Conservation (phyloP, 1,140 invertebrate species). For the Apis florea region DNA sequence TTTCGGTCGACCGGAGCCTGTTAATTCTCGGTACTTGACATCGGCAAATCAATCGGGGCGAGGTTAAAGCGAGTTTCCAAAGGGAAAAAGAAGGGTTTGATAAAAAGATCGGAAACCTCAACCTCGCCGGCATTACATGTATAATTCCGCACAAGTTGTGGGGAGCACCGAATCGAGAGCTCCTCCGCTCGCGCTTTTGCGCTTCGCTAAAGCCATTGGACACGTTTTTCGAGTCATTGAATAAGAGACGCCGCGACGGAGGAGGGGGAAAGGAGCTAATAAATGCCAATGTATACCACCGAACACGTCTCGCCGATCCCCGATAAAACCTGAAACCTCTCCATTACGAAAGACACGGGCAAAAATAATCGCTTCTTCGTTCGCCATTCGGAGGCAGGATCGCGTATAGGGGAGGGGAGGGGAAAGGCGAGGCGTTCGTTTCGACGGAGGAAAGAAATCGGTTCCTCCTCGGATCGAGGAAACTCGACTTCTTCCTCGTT, state of each 20-base stretch:
- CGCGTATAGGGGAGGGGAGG: conserved; percentile 1
- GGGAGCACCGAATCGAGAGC: not conserved
- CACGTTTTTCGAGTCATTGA: conserved; percentile 19
- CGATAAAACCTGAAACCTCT: conserved; percentile 44
- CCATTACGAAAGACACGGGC: conserved; percentile 37
- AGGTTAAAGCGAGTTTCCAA: too few species aligned
- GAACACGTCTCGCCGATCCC: conserved; percentile 22
- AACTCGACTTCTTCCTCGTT: not conserved
- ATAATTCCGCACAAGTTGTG: not conserved
- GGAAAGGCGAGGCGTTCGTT: too few species aligned
- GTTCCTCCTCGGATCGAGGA: not conserved
- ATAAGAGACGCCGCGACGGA: not conserved
- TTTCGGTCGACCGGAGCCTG: too few species aligned
- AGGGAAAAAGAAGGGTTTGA: too few species aligned
- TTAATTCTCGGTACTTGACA: too few species aligned
- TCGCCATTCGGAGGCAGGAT: conserved; percentile 21
- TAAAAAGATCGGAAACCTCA: not conserved
- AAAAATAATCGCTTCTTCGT: conserved; percentile 19
- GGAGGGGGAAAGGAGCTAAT: not conserved
- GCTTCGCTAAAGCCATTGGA: conserved; percentile 7
- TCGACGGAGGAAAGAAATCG: conserved; percentile 11
- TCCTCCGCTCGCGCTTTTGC: not conserved
- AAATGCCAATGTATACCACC: conserved; percentile 20
- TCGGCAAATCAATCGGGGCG: too few species aligned
- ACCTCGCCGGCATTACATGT: too few species aligned